Evolutionary conservation across 1,140 invertebrate genomes (phyloP), one percentile per base, ranked within the genome.

Genomic region (Eueides isabella): DNA sequence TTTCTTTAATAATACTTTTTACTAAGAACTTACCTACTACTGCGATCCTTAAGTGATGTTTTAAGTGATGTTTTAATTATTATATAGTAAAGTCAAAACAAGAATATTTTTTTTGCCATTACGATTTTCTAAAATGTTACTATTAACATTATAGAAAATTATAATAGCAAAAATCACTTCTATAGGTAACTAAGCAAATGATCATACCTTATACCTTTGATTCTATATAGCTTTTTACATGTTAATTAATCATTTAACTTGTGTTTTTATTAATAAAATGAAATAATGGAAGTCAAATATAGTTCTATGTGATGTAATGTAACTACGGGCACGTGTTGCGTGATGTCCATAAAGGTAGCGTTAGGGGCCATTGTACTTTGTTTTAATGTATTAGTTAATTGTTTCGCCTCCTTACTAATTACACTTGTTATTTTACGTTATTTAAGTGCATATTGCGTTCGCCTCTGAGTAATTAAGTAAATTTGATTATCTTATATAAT

Each of bases 291-390:
- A 30, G 31, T 31, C 12, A 55, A 55, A 55, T 30, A 63, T 71
- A 71, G 28, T 31, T 44, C 41, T 64, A 71, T 55, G 29, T 70
- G 72, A 75, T 78, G 29, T 70, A 75, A 75, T 78, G 71, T 76
- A 71, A 73, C 69, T 55, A 71, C 41, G 33, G 67, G 75, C 77
- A 79, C 74, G 78, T 79, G 75, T 82, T 77, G 81, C 81, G 79
- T 84, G 83, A 55, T 55, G 79, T 77, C 71, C 78, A 77, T 77
- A 79, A 79, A 81, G 76, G 77, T 84, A 79, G 73, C 80, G 72
- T 48, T 64, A 71, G 78, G 78, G 84, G 82, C 82, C 82, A 84
- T 83, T 81, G 84, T 77, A 84, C 83, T 78, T 72, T 62, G 76
- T 73, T 75, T 71, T 76, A 79, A 78, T 76, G 71, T 77, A 82